Evolutionary conservation across 92 coral and sea anemone genomes (phyloP).

Genomic region (Heliopora coerulea): DNA sequence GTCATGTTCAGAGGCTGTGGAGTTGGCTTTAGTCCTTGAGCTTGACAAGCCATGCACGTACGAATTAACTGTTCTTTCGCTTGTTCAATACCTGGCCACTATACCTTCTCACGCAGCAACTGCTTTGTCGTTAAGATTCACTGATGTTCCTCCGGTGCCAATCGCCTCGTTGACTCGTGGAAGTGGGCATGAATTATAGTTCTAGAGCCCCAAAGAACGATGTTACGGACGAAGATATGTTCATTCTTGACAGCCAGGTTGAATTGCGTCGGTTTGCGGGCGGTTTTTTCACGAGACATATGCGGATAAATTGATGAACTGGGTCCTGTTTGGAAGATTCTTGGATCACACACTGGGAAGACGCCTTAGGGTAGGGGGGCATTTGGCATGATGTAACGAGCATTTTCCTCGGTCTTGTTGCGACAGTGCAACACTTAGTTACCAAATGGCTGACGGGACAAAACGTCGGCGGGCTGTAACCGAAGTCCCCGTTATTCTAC

Average conservation of each 20-base stretch:
- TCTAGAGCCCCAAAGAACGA: background rate
- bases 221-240: background rate
- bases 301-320: conserved; percentile 6
- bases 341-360: conserved; percentile 19
- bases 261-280: background rate
- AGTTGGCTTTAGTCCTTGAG: background rate
- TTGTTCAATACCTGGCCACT: conserved; percentile 20
- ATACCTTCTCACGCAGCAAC: background rate
- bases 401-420: conserved; percentile 23
- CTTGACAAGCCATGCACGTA: conserved; percentile 1
- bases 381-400: conserved; percentile 11
- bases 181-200: background rate
- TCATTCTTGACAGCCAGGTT: background rate
- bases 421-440: background rate
- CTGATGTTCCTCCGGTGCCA: background rate
- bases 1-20: conserved; percentile 11
- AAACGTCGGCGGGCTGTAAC: background rate
- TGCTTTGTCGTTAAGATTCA: background rate
- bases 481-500: background rate
- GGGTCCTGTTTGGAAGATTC: conserved; percentile 33
- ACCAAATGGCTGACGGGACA: background rate
- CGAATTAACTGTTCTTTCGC: background rate
- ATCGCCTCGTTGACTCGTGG: background rate
- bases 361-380: conserved; percentile 36
- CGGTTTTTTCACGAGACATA: background rate